phyloP scores from a whole-genome alignment of 2,888 invertebrate genomes.

The Meghimatium bilineatum region DNA sequence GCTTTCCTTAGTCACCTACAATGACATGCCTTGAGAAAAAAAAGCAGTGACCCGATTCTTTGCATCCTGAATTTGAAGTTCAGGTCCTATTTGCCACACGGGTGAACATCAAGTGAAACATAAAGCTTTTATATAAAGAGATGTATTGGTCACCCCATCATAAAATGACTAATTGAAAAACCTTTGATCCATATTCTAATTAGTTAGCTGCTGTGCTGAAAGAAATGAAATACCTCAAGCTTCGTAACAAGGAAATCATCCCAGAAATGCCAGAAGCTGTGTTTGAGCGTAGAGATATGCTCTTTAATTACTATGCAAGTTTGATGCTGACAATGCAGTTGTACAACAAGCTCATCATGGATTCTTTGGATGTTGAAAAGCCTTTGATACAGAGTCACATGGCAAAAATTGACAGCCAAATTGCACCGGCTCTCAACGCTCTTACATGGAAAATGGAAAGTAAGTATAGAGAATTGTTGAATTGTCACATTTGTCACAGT shows the following conservation, averaged over 20 bases:
- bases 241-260: slow-evolving; percentile 81
- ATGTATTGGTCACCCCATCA: not conserved
- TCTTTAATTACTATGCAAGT: slow-evolving; percentile 84
- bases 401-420: slow-evolving; percentile 87
- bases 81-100: too few relatives aligned
- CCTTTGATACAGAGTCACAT: slow-evolving; percentile 90
- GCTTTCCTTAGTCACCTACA: too few relatives aligned
- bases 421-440: slow-evolving; percentile 86
- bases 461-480: slow-evolving; percentile 74
- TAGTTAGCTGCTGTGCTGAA: slow-evolving; percentile 88
- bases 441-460: slow-evolving; percentile 92
- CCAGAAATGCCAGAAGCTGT: slow-evolving; percentile 82
- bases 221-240: slow-evolving; percentile 92
- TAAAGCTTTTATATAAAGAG: too few relatives aligned
- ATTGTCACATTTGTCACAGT: too few relatives aligned
- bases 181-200: slow-evolving; percentile 50
- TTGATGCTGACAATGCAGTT: slow-evolving; percentile 78
- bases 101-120: too few relatives aligned
- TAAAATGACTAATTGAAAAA: not conserved
- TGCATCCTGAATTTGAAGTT: too few relatives aligned
- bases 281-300: slow-evolving; percentile 87
- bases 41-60: too few relatives aligned
- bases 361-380: slow-evolving; percentile 90
- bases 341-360: slow-evolving; percentile 88
- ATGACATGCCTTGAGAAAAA: too few relatives aligned